These are phyloP conservation scores for Camelus dromedarius DNA, from an alignment of 2,113 vertebrate genomes.

Conservation along the genomic window DNA sequence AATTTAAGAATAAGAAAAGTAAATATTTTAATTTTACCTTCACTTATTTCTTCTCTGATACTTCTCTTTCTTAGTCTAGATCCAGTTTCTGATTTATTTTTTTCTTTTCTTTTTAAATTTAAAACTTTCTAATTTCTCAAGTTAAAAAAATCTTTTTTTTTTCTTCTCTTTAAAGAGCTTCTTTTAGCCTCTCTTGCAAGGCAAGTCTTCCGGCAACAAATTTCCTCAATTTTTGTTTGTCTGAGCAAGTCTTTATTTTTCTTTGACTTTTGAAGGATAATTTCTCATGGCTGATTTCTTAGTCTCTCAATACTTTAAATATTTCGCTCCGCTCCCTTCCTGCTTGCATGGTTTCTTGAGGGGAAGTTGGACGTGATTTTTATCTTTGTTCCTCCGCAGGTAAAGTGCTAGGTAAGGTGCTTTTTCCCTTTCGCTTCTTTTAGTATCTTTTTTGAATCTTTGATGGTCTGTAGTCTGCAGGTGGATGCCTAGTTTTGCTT, in stretches of 20 bases:
- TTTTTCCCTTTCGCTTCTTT: neutral
- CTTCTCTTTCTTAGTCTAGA: neutral
- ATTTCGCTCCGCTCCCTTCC: neutral
- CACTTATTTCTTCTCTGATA: neutral
- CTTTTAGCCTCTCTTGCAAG: neutral
- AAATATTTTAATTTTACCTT: neutral
- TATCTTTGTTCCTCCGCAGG: neutral
- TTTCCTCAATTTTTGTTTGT: neutral
- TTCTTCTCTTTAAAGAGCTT: neutral
- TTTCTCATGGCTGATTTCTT: neutral
- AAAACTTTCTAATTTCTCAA: too few relatives aligned
- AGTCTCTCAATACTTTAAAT: neutral
- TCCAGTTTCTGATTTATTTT: neutral
- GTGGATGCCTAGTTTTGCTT: neutral
- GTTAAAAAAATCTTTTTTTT: neutral
- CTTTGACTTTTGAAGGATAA: neutral
- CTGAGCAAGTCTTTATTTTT: neutral
- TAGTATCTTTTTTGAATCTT: neutral
- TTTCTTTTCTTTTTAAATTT: too few relatives aligned
- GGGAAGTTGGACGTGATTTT: neutral
- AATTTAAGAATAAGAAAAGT: neutral
- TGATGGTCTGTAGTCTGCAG: neutral
- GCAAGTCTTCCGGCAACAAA: neutral
- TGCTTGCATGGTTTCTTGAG: neutral
- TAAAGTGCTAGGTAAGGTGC: neutral